Base-by-base conservation (phyloP, 2,113 vertebrate species). In the Pogonocichla stellata region DNA sequence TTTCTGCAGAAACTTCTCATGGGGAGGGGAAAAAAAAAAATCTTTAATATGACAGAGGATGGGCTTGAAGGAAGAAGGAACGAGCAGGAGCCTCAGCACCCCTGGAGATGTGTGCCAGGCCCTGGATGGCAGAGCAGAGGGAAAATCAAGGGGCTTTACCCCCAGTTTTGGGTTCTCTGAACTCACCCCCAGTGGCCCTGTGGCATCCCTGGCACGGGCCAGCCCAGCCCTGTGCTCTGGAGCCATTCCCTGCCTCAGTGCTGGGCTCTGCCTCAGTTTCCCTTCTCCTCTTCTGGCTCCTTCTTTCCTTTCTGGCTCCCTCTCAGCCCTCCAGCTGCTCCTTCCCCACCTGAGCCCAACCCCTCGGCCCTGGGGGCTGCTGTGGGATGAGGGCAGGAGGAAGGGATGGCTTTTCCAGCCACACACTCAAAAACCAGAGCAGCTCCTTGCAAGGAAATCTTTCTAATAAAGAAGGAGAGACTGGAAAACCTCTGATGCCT, bases 381-480 rank as follows among this genome's bases (percentile, higher is more conserved):
- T 90, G 90, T 95, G 91, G 85, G 90, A 86, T 95, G 95, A 95
- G 88, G 45, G 92, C 88, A 84, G 87, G 64, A 66, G 84, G 31
- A 19, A 62, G 80, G 86, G 93, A 69, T 81, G 92, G 70, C 17
- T 88, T 78, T 70, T 94, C 61, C 17, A 50, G 47, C 62, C 86
- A 51, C 47, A 6, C 18, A 2, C 62, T 5, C 14, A 29, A 19
- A 89, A 85, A 60, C 34, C 28, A 2, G 60, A 84, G 71, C 79
- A 62, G 65, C 43, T 81, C 80, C 56, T 69, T 28, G 65, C 45
- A 12, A 83, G 51, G 72, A 78, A 91, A 92, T 53, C 79, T 93
- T 23, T 22, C 50, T 6, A 74, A 71, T 80, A 60, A 83, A 85
- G 54, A 67, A 51, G 19, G 73, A 86, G 75, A 93, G 82, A 29